Evolutionary conservation across 2,888 invertebrate species (phyloP).

Genomic region (Watsonalla binaria): DNA sequence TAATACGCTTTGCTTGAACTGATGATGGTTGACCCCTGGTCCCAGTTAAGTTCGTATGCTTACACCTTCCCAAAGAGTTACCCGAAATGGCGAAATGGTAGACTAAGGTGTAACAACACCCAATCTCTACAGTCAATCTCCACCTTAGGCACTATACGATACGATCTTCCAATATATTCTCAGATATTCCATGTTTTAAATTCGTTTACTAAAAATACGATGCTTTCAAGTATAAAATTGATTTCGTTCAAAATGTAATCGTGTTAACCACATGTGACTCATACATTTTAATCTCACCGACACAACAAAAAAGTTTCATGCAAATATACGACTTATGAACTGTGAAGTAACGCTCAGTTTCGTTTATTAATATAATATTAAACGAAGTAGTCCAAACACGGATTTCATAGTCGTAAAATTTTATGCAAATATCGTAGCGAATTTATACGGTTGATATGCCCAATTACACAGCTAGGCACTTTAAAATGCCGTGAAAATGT

Average conservation of each 20-base stretch:
- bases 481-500: slow-evolving; percentile 37
- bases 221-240: slow-evolving; percentile 21
- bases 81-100: no score
- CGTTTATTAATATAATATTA: slow-evolving; percentile 11
- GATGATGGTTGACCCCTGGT: no score
- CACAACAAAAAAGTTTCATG: slow-evolving; percentile 4
- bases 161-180: background rate
- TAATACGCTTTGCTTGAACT: no score
- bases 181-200: no score
- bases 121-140: no score
- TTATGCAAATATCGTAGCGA: slow-evolving; percentile 44
- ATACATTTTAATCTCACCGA: slow-evolving; percentile 29
- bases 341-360: slow-evolving; percentile 12
- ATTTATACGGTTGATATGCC: slow-evolving; percentile 48
- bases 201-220: slow-evolving; percentile 5
- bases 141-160: no score
- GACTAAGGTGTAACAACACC: no score
- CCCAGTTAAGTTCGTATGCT: no score
- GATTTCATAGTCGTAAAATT: slow-evolving; percentile 40
- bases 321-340: slow-evolving; percentile 10
- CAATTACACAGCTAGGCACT: slow-evolving; percentile 46
- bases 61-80: no score
- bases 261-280: slow-evolving; percentile 22
- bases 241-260: slow-evolving; percentile 23
- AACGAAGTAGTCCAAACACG: slow-evolving; percentile 23